These are phyloP conservation scores for Coturnix japonica DNA, from an alignment of 2,113 vertebrate species.

Conservation along the genomic window DNA sequence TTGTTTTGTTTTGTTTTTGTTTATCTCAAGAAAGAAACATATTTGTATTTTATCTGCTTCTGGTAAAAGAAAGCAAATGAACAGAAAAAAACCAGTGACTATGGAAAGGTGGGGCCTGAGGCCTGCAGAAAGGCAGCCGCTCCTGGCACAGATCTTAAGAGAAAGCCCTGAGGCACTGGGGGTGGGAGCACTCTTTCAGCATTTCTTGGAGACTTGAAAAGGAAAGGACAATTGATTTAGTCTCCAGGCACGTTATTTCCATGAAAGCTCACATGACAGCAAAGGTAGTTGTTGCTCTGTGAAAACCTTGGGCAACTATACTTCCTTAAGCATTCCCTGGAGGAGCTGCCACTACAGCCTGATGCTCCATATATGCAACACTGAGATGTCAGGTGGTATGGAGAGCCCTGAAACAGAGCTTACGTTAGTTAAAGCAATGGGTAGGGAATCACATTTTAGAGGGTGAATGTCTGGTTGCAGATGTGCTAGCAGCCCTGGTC, in stretches of 20 bases:
- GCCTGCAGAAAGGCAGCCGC: not conserved
- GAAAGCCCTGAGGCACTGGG: not conserved
- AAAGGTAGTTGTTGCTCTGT: not conserved
- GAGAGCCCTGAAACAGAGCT: not conserved
- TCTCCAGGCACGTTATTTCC: not conserved
- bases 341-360: not conserved
- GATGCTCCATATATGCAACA: rapidly evolving
- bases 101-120: not conserved
- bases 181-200: not conserved
- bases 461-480: not conserved
- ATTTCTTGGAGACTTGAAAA: not conserved
- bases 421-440: not conserved
- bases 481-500: not conserved
- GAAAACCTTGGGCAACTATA: not conserved
- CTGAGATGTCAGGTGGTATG: not conserved
- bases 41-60: not conserved
- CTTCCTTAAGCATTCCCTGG: not conserved
- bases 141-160: not conserved
- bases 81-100: not conserved
- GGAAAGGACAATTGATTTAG: not conserved
- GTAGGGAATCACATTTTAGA: rapidly evolving
- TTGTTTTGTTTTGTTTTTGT: not conserved
- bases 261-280: not conserved
- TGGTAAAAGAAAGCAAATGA: not conserved
- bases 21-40: not conserved